Conservation (phyloP, 1,140 invertebrate species). For the Drosophila melanogaster region Release_6_plus_ISO1_MT NT_037436.4:2373001-2373500, state of each 20-base stretch:
- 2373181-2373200: conserved; percentile 84
- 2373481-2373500: conserved; percentile 25
- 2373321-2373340: conserved; percentile 88
- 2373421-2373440: conserved; percentile 39
- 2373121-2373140: conserved; percentile 90
- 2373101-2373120: background rate
- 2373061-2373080: conserved; percentile 85
- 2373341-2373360: conserved; percentile 97
- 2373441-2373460: conserved; percentile 31
- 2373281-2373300: conserved; percentile 95
- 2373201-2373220: conserved; percentile 89
- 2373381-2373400: conserved; percentile 95
- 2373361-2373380: conserved; percentile 95
- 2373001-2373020: conserved; percentile 84
- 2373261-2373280: conserved; percentile 93
- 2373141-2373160: conserved; percentile 93
- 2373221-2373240: conserved; percentile 90
- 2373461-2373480: conserved; percentile 25
- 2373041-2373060: conserved; percentile 86
- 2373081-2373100: background rate
- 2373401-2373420: conserved; percentile 89
- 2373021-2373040: conserved; percentile 85
- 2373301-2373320: conserved; percentile 92
- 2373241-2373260: conserved; percentile 98
- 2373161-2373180: conserved; percentile 89